These are phyloP conservation scores for Tetragonisca angustula DNA, from an alignment of 2,888 invertebrate genomes.

Conservation along the genomic window DNA sequence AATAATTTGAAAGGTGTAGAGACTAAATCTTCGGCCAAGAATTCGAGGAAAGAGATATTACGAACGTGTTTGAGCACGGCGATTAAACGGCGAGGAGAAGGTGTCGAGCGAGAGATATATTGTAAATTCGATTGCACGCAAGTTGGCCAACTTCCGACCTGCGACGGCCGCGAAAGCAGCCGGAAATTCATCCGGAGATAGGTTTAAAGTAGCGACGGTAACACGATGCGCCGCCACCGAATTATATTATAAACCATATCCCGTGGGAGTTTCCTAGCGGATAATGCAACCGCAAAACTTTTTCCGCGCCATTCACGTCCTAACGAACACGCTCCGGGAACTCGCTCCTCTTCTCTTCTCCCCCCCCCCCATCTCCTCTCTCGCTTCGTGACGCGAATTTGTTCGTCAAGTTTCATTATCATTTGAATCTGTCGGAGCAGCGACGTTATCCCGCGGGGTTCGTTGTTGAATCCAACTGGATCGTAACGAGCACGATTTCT, in stretches of 20 bases:
- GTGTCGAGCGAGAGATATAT: constrained; percentile 33
- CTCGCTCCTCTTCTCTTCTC: not conserved
- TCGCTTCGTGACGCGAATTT: not conserved
- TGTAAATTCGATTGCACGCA: constrained; percentile 55
- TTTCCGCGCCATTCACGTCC: constrained; percentile 1
- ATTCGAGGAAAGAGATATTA: too few species aligned
- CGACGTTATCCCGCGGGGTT: not conserved
- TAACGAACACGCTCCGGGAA: not conserved
- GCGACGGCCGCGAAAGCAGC: constrained; percentile 37
- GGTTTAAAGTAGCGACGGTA: constrained; percentile 57
- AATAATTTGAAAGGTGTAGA: too few species aligned
- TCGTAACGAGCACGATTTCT: not conserved
- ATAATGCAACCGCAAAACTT: constrained; percentile 27
- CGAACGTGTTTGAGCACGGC: not conserved
- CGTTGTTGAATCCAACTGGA: not conserved
- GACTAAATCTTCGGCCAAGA: too few species aligned
- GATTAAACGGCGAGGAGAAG: constrained; percentile 38
- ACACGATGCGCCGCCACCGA: constrained; percentile 48
- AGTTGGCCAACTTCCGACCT: constrained; percentile 50
- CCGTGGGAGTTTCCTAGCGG: constrained; percentile 13
- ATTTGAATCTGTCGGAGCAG: not conserved
- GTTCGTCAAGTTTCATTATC: not conserved
- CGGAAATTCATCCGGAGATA: constrained; percentile 59
- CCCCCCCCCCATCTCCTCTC: too few species aligned
- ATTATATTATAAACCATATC: constrained; percentile 50